These are phyloP conservation scores for Odontomyia ornata DNA, from an alignment of 2,888 invertebrate genomes.

Conservation along the genomic window DNA sequence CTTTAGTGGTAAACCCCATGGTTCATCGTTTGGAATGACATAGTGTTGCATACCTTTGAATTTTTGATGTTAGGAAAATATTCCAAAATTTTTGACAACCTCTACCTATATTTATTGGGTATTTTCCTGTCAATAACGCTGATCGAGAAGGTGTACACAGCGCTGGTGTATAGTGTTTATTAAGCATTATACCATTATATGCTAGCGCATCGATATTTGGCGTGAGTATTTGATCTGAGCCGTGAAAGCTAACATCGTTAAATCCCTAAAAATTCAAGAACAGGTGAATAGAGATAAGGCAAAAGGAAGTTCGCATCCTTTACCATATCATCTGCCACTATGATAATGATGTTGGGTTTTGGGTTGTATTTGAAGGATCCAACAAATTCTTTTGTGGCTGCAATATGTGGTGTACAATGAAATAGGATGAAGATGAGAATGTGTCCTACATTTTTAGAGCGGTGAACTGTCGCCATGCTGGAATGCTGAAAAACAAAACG, in stretches of 20 bases:
- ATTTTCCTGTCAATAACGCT: conserved; percentile 84
- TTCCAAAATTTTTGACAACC: background rate
- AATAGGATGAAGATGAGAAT: too few relatives aligned
- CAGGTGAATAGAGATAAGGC: too few relatives aligned
- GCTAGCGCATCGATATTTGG: conserved; percentile 90
- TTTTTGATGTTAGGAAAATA: too few relatives aligned
- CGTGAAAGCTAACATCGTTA: conserved; percentile 92
- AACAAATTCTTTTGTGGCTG: background rate
- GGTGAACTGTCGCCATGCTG: too few relatives aligned
- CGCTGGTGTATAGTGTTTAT: conserved; percentile 81
- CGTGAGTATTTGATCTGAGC: conserved; percentile 85
- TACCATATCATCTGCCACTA: conserved; percentile 86
- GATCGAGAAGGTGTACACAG: conserved; percentile 86
- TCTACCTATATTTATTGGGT: conserved; percentile 81
- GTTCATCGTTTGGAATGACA: conserved; percentile 74
- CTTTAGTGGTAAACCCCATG: conserved; percentile 75
- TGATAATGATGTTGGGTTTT: conserved; percentile 75
- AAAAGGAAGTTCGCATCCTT: too few relatives aligned
- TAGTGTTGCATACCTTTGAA: conserved; percentile 81
- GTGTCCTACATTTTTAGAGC: too few relatives aligned
- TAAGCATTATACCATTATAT: conserved; percentile 83
- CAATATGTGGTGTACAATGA: too few relatives aligned
- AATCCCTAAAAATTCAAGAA: conserved; percentile 74
- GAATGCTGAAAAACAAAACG: too few relatives aligned
- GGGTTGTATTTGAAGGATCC: background rate